Percentiles rank a stretch among this genome's conserved stretches.
phyloP scores from a whole-genome alignment of 2,888 invertebrate genomes.

The Cloeon dipterum region DNA sequence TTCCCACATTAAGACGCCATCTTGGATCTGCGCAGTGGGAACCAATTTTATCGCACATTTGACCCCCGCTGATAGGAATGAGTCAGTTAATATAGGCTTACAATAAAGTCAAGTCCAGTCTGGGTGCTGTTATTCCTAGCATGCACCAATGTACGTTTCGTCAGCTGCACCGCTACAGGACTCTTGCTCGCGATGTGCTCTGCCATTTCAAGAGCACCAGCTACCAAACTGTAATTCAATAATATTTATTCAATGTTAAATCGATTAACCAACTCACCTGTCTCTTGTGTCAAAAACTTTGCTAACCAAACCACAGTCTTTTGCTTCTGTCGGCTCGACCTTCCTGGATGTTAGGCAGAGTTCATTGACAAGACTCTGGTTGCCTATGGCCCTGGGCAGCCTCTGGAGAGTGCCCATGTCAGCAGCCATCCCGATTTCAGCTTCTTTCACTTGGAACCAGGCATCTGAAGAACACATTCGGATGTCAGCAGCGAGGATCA shows the following conservation, averaged over 20 bases:
- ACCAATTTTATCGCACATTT: too few species aligned
- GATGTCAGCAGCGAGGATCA: slow-evolving; percentile 78
- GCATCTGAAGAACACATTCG: slow-evolving; percentile 76
- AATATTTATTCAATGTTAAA: slow-evolving; percentile 2
- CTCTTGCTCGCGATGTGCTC: slow-evolving; percentile 64
- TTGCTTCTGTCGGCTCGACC: slow-evolving; percentile 58
- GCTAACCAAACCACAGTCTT: slow-evolving; percentile 61
- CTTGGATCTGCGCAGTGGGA: too few species aligned
- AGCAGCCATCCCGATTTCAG: slow-evolving; percentile 65
- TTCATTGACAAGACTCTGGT: slow-evolving; percentile 67
- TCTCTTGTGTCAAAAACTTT: slow-evolving; percentile 43
- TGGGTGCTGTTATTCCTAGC: slow-evolving; percentile 70
- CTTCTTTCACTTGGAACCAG: slow-evolving; percentile 80
- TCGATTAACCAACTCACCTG: slow-evolving; percentile 21
- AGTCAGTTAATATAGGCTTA: too few species aligned
- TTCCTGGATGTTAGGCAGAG: slow-evolving; percentile 69
- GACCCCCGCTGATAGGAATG: too few species aligned
- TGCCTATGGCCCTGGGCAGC: slow-evolving; percentile 74
- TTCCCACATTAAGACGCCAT: too few species aligned
- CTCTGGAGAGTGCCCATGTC: slow-evolving; percentile 90
- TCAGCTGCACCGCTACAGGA: slow-evolving; percentile 84
- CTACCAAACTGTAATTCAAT: slow-evolving; percentile 33
- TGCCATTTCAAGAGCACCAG: slow-evolving; percentile 49
- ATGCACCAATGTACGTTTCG: slow-evolving; percentile 63
- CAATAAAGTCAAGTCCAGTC: slow-evolving; percentile 77